Base-by-base conservation (phyloP, 2,797 vertebrate genomes). In the Tiaroga cobitis region DNA sequence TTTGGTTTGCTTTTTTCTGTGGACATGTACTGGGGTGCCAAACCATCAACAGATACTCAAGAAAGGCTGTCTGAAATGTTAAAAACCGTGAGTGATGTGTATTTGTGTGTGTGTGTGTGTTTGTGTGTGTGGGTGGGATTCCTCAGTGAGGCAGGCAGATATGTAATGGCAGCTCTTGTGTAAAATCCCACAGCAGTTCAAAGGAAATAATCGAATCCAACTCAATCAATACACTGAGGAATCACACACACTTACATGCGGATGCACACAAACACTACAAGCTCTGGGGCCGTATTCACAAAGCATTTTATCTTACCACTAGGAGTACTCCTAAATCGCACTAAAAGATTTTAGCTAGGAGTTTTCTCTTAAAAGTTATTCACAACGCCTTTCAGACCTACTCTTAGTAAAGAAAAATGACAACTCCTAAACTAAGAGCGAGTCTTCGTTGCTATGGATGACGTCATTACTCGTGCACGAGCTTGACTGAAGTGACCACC, bases 131-230 rank as follows among this genome's bases (percentile, higher is more conserved):
- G 59, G 29, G 29, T 1, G 29, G 13, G 61, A 16, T 37, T 51
- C 11, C 43, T 39, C 67, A 70, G 67, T 21, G 67, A 81, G 21
- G 67, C 43, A 59, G 24, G 51, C 68, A 41, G 80, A 82, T 82
- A 59, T 32, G 54, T 41, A 73, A 37, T 15, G 18, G 87, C 87
- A 89, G 91, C 73, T 29, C 65, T 82, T 46, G 29, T 32, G 75
- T 78, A 75, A 54, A 72, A 78, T 43, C 86, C 59, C 83, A 67
- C 21, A 67, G 68, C 34, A 37, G 37, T 72, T 85, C 68, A 61
- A 82, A 86, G 51, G 81, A 83, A 46, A 72, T 65, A 74, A 59
- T 61, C 65, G 10, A 54, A 82, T 32, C 72, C 29, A 34, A 32
- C 43, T 51, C 29, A 76, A 76, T 76, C 81, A 83, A 83, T 76